Conservation (phyloP, 2,797 vertebrate species). For the Pseudotriccus pelzelni region DNA sequence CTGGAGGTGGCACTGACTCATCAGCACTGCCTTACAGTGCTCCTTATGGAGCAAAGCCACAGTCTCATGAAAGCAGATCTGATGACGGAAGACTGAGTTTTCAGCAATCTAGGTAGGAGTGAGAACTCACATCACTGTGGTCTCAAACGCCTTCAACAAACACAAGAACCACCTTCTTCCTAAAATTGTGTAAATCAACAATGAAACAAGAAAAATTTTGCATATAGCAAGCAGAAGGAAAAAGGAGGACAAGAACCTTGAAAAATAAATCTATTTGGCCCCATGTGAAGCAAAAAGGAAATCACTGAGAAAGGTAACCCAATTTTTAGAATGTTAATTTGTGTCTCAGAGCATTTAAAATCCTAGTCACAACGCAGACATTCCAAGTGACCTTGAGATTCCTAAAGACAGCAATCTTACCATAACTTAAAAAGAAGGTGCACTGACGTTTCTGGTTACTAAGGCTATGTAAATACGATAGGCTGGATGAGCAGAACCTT, state of each 20-base stretch:
- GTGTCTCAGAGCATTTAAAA: background rate
- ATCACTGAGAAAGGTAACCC: background rate
- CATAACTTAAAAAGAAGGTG: background rate
- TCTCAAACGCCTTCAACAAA: background rate
- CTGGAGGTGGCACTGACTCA: constrained; percentile 22
- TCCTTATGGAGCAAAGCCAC: constrained; percentile 16
- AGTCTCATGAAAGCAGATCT: constrained; percentile 20
- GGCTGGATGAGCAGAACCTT: background rate
- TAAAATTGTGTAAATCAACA: background rate
- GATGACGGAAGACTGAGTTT: background rate
- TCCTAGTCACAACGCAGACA: background rate
- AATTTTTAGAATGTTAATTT: background rate
- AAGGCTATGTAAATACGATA: background rate
- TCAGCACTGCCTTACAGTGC: constrained; percentile 29
- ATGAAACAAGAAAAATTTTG: background rate
- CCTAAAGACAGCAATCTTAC: background rate
- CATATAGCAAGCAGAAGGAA: background rate
- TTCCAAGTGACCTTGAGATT: background rate
- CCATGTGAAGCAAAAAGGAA: background rate
- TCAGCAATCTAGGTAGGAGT: background rate
- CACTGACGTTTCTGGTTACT: background rate
- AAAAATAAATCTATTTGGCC: background rate
- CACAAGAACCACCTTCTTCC: background rate
- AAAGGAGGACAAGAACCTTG: background rate
- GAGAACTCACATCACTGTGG: background rate